Evolutionary conservation across 2,797 vertebrate genomes (phyloP), one percentile per base, ranked within the genome.

Genomic region (Typhlichthys subterraneus): DNA sequence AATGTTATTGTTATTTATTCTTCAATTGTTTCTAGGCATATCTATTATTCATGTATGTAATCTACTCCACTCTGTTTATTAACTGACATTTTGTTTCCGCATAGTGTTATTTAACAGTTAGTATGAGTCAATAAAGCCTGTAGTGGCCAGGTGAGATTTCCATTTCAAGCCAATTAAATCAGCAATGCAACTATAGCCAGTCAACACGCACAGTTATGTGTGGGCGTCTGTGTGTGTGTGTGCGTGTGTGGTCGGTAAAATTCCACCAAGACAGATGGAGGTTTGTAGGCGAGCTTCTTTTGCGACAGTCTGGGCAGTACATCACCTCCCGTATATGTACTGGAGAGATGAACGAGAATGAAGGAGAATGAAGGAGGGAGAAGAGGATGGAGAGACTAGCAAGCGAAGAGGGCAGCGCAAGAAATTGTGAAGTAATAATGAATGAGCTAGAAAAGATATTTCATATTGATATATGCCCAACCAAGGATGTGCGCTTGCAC

Each of bases 401-500:
- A 29, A 19, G 52, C 31, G 19, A 29, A 57, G 67, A 62, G 47
- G 74, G 14, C n/a, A 62, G 46, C 54, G 57, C 11, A 50, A 50
- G 68, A 69, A 70, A 45, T 57, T 70, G 71, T 70, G 67, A 59
- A 60, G 80, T 73, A 77, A 85, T 82, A 82, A 85, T 77, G 77
- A 67, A 81, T 42, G 38, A 83, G 80, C 78, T 85, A 88, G 84
- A 85, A 84, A 79, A 82, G 63, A 46, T 84, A 71, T 70, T 59
- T 62, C 76, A 69, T 82, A 77, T 69, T 59, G 79, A 81, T 85
- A 70, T 75, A 63, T 74, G 72, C 73, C 62, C 50, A 72, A 74
- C 77, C 65, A 72, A 65, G 17, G 55, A 46, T 72, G 52, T 67
- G 50, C 14, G 29, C 57, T 9, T 46, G 49, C 45, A 3, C 54